These are phyloP conservation scores for Hydrochoerus hydrochaeris DNA, from an alignment of 2,113 vertebrate species.

Conservation along the genomic window DNA sequence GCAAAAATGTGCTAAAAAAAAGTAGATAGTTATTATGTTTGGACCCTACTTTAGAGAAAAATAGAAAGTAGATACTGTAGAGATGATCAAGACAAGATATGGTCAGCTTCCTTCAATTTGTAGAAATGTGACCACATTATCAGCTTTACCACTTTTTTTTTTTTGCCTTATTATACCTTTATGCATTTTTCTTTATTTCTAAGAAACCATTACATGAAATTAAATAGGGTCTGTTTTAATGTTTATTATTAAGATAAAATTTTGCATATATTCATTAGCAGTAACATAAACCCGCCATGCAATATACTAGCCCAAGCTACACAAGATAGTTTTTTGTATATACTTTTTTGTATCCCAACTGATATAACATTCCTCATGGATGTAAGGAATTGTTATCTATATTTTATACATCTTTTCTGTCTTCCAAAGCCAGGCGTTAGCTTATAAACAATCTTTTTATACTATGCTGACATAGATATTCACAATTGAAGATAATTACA, in stretches of 20 bases:
- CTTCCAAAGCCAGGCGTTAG: not conserved
- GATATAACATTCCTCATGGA: not conserved
- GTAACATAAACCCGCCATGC: not conserved
- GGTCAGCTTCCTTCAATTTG: not conserved
- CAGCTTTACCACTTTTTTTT: not conserved
- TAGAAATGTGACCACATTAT: not conserved
- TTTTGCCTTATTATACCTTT: not conserved
- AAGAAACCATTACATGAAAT: not conserved
- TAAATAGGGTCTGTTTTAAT: not conserved
- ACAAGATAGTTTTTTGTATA: not conserved
- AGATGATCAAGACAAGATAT: not conserved
- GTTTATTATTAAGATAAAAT: not conserved
- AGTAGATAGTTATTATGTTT: not conserved
- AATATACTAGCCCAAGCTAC: not conserved
- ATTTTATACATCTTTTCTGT: slow-evolving; percentile 7
- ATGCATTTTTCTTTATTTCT: not conserved
- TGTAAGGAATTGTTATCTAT: not conserved
- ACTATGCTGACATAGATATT: not conserved
- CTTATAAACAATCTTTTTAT: not conserved
- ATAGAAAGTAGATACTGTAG: not conserved
- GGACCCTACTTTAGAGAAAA: not conserved
- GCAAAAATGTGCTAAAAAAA: not conserved
- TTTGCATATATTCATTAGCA: not conserved
- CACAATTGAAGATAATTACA: slow-evolving; percentile 17
- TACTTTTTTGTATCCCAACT: not conserved